Evolutionary conservation across 2,888 invertebrate genomes (phyloP), one percentile per base, ranked within the genome.

Genomic region (Catonia carolina): DNA sequence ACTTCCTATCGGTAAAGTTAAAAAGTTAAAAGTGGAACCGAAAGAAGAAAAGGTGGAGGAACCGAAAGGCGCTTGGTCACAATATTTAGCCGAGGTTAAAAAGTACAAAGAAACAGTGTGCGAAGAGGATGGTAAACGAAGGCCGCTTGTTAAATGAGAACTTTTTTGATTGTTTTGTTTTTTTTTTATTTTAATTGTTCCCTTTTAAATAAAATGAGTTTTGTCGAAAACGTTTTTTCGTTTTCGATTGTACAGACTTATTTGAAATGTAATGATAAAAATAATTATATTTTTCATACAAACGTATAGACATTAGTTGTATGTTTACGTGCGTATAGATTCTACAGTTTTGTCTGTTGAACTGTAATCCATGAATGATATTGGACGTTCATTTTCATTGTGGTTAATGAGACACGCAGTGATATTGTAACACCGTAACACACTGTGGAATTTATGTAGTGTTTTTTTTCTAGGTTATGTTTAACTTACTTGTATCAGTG

Each of bases 51-150:
- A 67, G 35, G 70, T 70, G 20, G 65, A 67, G 42, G 64, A 63
- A 15, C 66, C 68, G 31, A 89, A 87, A 69, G 93, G 94, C 73
- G 91, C 93, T 12, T 94, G 94, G 94, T 87, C 92, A 0, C 79
- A 91, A 22, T 95, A 95, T 70, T 85, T 94, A 84, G 89, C 89
- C 60, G 95, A 94, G 79, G 94, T 95, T 15, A 87, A 90, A 69
- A 88, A 89, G 69, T 95, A 94, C 71, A 86, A 91, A 69, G 91
- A 91, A 72, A 87, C 90, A 53, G 90, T 90, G 61, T 94, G 94
- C 72, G 91, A 93, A 72, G 91, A 92, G 67, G 93, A 93, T 70
- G 73, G 73, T 53, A 93, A 92, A 74, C 92, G 90, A 45, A 80
- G 94, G 66, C 92, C 93, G 7, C 80, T 95, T 61, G 91, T 93